These are phyloP conservation scores for Lithobius niger DNA, from an alignment of 1,140 invertebrate species.

Conservation along the genomic window DNA sequence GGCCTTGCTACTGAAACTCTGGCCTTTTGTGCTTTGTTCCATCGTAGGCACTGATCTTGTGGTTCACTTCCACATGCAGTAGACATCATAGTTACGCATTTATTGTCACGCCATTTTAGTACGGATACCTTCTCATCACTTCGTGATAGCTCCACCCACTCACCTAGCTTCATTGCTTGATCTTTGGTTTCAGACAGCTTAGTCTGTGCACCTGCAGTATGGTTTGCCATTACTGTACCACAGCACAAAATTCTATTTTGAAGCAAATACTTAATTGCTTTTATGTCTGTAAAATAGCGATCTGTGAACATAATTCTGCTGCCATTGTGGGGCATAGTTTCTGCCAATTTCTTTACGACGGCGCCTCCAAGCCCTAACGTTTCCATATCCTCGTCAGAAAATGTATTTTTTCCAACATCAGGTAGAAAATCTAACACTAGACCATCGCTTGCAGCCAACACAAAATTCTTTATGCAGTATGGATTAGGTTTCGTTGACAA, in stretches of 20 bases:
- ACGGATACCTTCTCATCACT: neutral
- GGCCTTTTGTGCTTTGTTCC: neutral
- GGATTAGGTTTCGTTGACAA: slow-evolving; percentile 17
- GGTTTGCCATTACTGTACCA: slow-evolving; percentile 13
- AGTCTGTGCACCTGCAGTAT: slow-evolving; percentile 13
- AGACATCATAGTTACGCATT: neutral
- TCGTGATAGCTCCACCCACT: neutral
- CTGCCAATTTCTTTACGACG: neutral
- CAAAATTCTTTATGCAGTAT: slow-evolving; percentile 22
- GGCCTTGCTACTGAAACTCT: neutral
- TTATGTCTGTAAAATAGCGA: slow-evolving; percentile 16
- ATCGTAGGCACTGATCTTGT: neutral
- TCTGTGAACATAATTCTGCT: slow-evolving; percentile 17
- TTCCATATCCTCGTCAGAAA: slow-evolving; percentile 8
- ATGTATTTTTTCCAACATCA: slow-evolving; percentile 19
- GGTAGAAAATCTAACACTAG: slow-evolving; percentile 21
- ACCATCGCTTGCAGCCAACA: slow-evolving; percentile 20
- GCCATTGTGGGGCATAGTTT: neutral
- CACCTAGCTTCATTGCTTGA: slow-evolving; percentile 14
- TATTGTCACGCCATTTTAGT: slow-evolving; percentile 3
- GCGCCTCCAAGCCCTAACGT: slow-evolving; percentile 9
- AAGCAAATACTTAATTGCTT: neutral
- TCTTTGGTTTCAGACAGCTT: slow-evolving; percentile 12
- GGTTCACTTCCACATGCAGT: neutral
- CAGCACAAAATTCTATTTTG: slow-evolving; percentile 7